Percentiles rank a stretch among this genome's conserved stretches.
phyloP scores from a whole-genome alignment of 2,113 vertebrate species.

The Chionomys nivalis region DNA sequence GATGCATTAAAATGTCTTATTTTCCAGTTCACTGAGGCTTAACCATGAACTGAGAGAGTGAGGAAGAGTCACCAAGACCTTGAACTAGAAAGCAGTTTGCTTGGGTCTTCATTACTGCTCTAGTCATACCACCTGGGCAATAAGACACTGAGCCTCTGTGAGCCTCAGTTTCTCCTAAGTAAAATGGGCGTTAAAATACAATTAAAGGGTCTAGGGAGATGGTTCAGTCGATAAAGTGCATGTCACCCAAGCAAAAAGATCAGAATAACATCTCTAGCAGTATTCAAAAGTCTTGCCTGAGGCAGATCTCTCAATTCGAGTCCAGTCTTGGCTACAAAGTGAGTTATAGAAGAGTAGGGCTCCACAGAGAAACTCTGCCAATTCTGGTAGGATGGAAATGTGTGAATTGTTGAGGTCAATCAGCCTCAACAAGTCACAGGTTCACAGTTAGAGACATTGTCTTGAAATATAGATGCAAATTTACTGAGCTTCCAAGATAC shows the following conservation, averaged over 20 bases:
- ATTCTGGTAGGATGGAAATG: too few relatives aligned
- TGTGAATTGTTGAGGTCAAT: background rate
- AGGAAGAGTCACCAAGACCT: too few relatives aligned
- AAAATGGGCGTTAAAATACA: background rate
- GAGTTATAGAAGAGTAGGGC: background rate
- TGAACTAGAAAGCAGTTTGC: background rate
- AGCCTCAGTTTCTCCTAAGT: background rate
- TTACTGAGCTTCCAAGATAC: background rate
- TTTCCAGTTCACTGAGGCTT: too few relatives aligned
- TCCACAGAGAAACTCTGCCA: background rate
- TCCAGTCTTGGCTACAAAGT: background rate
- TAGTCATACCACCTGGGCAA: background rate
- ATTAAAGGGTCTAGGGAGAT: background rate
- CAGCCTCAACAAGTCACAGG: background rate
- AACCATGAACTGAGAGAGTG: background rate
- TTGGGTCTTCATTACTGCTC: accelerated
- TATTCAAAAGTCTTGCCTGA: background rate
- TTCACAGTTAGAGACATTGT: background rate
- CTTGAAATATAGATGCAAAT: background rate
- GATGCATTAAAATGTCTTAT: background rate
- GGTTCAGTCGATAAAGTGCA: background rate
- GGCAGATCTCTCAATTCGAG: background rate
- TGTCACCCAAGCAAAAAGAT: background rate
- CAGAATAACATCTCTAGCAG: background rate
- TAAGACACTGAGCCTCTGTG: background rate